Evolutionary conservation across 2,113 vertebrate species (phyloP).

Genomic region (Hiodon alosoides): DNA sequence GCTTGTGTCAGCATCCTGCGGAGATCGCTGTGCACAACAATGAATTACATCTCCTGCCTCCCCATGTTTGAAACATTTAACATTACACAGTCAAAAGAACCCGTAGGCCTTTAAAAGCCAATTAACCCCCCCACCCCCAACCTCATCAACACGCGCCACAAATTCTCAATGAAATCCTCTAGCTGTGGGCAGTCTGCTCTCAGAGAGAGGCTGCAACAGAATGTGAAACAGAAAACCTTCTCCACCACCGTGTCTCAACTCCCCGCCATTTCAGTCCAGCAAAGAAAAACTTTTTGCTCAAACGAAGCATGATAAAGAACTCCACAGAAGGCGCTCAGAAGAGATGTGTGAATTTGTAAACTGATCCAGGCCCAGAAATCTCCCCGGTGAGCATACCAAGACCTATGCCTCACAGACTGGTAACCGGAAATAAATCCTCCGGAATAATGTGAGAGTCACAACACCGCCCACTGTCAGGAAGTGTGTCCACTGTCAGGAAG

Average conservation of each 20-base stretch:
- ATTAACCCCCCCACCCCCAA: conserved; percentile 10
- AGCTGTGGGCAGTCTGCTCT: background rate
- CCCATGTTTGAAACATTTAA: background rate
- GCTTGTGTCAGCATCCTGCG: background rate
- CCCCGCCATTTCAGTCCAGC: too few relatives aligned
- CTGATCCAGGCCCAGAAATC: too few relatives aligned
- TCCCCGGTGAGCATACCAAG: too few relatives aligned
- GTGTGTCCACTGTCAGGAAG: too few relatives aligned
- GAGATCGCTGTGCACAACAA: background rate
- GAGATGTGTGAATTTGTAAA: too few relatives aligned
- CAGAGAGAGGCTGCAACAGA: background rate
- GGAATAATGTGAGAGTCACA: too few relatives aligned
- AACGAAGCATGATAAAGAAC: too few relatives aligned
- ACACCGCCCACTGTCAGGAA: too few relatives aligned
- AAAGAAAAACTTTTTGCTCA: too few relatives aligned
- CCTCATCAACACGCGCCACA: background rate
- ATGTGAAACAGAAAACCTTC: background rate
- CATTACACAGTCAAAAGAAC: background rate
- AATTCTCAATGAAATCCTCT: background rate
- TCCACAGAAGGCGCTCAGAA: too few relatives aligned
- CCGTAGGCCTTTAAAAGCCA: background rate
- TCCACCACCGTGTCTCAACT: background rate
- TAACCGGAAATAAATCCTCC: too few relatives aligned
- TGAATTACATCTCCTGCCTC: background rate
- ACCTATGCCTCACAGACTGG: too few relatives aligned